phyloP scores from a whole-genome alignment of 2,113 vertebrate genomes.

The Xiphophorus couchianus region DNA sequence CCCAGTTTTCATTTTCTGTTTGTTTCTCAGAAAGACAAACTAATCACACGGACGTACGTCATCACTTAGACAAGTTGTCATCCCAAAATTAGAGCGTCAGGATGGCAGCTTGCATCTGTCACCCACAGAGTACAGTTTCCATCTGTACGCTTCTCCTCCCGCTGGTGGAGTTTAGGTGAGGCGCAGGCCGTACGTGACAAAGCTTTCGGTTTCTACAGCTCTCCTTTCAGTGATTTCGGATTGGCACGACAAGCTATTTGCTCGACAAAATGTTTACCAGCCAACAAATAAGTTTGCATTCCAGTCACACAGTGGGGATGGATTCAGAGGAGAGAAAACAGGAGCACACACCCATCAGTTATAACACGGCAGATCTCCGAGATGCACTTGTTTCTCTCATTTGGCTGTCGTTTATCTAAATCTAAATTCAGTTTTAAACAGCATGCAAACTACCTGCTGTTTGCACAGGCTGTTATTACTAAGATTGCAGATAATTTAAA shows the following conservation, averaged over 20 bases:
- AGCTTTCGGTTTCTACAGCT: conserved; percentile 13
- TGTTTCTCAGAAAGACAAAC: conserved; percentile 49
- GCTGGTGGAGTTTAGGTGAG: conserved; percentile 38
- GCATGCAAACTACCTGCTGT: not conserved
- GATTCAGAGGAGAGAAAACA: conserved; percentile 23
- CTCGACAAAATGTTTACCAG: conserved; percentile 13
- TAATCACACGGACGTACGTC: conserved; percentile 43
- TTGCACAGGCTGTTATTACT: conserved; percentile 24
- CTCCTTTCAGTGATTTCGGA: conserved; percentile 1
- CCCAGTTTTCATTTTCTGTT: conserved; percentile 67
- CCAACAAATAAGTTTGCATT: conserved; percentile 4
- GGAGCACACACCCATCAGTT: conserved; percentile 25
- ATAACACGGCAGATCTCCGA: conserved; percentile 13
- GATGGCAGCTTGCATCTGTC: conserved; percentile 51
- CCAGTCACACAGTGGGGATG: conserved; percentile 8
- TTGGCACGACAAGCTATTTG: conserved; percentile 7
- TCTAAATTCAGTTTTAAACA: conserved; percentile 32
- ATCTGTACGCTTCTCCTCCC: conserved; percentile 7
- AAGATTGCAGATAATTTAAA: conserved; percentile 31
- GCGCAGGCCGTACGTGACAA: conserved; percentile 21
- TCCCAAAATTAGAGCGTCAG: conserved; percentile 58
- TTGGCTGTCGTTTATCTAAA: conserved; percentile 10
- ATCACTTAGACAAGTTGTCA: conserved; percentile 56
- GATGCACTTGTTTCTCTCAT: conserved; percentile 16
- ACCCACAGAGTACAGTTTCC: conserved; percentile 48